These are phyloP conservation scores for Linnaemya tessellans DNA, from an alignment of 2,888 invertebrate species.

Conservation along the genomic window DNA sequence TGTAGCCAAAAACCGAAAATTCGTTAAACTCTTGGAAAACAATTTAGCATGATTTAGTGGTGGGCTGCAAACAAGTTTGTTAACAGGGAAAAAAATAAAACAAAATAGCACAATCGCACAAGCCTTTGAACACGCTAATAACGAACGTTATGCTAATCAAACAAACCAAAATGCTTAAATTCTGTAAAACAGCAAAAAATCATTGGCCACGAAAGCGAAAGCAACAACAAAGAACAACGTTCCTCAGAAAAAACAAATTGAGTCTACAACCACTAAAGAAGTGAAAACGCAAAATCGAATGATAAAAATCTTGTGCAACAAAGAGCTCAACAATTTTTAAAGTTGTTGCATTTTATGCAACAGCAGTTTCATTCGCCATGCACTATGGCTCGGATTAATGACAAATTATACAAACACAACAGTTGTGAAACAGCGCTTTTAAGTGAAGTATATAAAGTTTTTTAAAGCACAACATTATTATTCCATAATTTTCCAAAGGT, in stretches of 20 bases:
- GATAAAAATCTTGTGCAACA: constrained; percentile 12
- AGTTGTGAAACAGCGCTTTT: no score
- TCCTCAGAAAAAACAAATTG: constrained; percentile 11
- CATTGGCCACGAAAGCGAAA: background rate
- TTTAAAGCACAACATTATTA: no score
- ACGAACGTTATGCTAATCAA: constrained; percentile 66
- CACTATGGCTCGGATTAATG: no score
- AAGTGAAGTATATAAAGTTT: no score
- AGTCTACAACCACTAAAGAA: constrained; percentile 4
- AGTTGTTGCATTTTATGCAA: background rate
- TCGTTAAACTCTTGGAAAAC: constrained; percentile 57
- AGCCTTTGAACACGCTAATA: constrained; percentile 56
- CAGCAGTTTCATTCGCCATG: background rate
- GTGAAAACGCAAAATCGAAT: constrained; percentile 17
- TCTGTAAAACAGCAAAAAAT: constrained; percentile 24
- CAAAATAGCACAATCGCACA: background rate
- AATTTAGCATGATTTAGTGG: constrained; percentile 55
- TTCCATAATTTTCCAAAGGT: no score
- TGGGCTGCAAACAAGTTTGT: constrained; percentile 18
- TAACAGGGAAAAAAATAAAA: background rate
- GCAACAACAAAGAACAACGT: background rate
- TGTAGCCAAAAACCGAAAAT: constrained; percentile 47
- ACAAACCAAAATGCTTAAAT: constrained; percentile 53
- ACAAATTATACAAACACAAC: no score
- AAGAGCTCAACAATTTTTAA: constrained; percentile 7